Evolutionary conservation across 2,797 vertebrate species (phyloP).

Genomic region (Acanthurus tractus): DNA sequence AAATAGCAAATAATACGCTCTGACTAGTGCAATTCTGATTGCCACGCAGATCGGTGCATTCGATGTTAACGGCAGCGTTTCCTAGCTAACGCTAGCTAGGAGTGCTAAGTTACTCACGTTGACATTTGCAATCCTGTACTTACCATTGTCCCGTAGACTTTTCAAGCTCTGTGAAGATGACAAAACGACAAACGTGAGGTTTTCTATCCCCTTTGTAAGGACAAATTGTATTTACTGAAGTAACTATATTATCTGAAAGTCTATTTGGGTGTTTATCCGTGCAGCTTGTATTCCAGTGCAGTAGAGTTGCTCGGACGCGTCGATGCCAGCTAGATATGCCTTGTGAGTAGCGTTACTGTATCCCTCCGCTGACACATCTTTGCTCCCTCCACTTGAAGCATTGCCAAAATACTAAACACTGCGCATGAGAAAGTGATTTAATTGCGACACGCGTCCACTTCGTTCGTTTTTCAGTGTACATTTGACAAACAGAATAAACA

Average conservation of each 20-base stretch:
- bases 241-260: not conserved
- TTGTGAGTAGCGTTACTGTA: conserved; percentile 25
- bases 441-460: not conserved
- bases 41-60: not conserved
- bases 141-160: conserved; percentile 73
- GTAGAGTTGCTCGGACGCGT: conserved; percentile 64
- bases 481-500: not conserved
- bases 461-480: accelerated
- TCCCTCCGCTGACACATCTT: conserved; percentile 67
- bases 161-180: conserved; percentile 52
- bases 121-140: conserved; percentile 62
- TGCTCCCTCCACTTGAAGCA: conserved; percentile 9
- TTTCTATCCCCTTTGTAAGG: not conserved
- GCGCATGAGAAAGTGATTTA: not conserved
- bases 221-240: not conserved
- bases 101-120: conserved; percentile 10
- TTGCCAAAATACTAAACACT: not conserved
- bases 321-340: conserved; percentile 26
- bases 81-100: conserved; percentile 20
- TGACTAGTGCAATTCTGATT: not conserved
- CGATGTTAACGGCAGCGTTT: not conserved
- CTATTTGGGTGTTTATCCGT: conserved; percentile 12
- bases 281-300: conserved; percentile 28
- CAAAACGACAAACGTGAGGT: not conserved
- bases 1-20: accelerated